Conservation (phyloP, 1,140 invertebrate species). For the Zaprionus gabonicus region DNA sequence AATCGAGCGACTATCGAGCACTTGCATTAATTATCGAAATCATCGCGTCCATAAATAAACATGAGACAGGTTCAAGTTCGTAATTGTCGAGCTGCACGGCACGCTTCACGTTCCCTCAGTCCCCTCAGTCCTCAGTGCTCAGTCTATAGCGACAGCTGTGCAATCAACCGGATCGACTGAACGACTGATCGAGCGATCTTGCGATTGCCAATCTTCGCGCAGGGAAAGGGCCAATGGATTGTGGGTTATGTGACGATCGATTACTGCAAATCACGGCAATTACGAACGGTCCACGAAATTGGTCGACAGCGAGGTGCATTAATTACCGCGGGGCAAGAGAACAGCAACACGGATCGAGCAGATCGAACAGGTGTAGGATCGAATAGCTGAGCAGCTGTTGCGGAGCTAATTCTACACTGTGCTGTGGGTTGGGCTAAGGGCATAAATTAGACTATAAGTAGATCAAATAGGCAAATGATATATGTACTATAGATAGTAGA, state of each 20-base stretch:
- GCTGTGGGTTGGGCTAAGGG: slow-evolving; percentile 16
- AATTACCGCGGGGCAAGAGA: slow-evolving; percentile 45
- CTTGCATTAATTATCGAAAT: slow-evolving; percentile 32
- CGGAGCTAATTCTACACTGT: slow-evolving; percentile 51
- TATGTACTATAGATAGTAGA: not conserved
- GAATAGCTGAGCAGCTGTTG: slow-evolving; percentile 29
- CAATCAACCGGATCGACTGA: slow-evolving; percentile 6
- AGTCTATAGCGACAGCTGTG: slow-evolving; percentile 14
- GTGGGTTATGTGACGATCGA: slow-evolving; percentile 25
- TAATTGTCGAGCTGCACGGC: slow-evolving; percentile 23
- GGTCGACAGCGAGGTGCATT: slow-evolving; percentile 58
- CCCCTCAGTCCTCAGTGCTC: not conserved
- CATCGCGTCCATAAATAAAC: slow-evolving; percentile 32
- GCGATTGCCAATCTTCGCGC: slow-evolving; percentile 29
- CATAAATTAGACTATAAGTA: not conserved
- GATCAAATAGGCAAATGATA: not conserved
- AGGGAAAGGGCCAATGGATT: slow-evolving; percentile 29
- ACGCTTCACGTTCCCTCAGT: slow-evolving; percentile 10
- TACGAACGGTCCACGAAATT: slow-evolving; percentile 66
- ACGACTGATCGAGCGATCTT: not conserved
- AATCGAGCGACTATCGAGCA: slow-evolving; percentile 20
- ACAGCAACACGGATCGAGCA: not conserved
- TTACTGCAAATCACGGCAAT: slow-evolving; percentile 73
- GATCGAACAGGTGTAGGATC: slow-evolving; percentile 57
- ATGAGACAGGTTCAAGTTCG: slow-evolving; percentile 40